phyloP scores from a whole-genome alignment of 2,888 invertebrate species.

The Steinernema scapterisci region DNA sequence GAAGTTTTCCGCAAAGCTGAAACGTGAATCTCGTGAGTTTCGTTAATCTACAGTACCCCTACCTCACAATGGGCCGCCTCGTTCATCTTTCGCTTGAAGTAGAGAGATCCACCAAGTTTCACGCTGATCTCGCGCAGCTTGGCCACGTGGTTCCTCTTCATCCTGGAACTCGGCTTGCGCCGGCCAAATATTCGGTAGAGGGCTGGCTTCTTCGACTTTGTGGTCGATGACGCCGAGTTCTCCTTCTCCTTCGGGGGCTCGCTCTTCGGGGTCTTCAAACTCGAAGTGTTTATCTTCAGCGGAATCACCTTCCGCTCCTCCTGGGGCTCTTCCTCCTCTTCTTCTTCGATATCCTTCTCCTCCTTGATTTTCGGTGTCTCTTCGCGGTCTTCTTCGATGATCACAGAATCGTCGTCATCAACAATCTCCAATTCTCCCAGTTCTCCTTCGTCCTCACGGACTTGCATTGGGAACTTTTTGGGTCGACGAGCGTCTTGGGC shows the following conservation, averaged over 20 bases:
- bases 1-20: slow-evolving; percentile 57
- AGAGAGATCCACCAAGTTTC: slow-evolving; percentile 63
- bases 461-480: slow-evolving; percentile 54
- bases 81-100: slow-evolving; percentile 61
- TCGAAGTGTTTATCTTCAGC: slow-evolving; percentile 32
- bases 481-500: slow-evolving; percentile 58
- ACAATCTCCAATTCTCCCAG: background rate
- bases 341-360: slow-evolving; percentile 23
- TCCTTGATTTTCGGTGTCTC: slow-evolving; percentile 10
- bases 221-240: background rate
- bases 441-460: background rate
- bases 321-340: slow-evolving; percentile 27
- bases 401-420: slow-evolving; percentile 29
- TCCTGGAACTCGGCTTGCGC: slow-evolving; percentile 47
- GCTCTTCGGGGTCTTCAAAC: background rate
- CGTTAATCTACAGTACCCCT: background rate
- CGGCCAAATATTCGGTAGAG: slow-evolving; percentile 50
- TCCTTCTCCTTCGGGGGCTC: slow-evolving; percentile 25
- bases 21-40: background rate
- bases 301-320: slow-evolving; percentile 36
- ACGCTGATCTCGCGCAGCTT: slow-evolving; percentile 56
- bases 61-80: slow-evolving; percentile 59
- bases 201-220: slow-evolving; percentile 28
- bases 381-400: slow-evolving; percentile 8
- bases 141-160: slow-evolving; percentile 54